A percentile compares a stretch with the other conserved stretches of the same genome.
phyloP scores from a whole-genome alignment of 2,888 invertebrate genomes.

The Barypeithes pellucidus region DNA sequence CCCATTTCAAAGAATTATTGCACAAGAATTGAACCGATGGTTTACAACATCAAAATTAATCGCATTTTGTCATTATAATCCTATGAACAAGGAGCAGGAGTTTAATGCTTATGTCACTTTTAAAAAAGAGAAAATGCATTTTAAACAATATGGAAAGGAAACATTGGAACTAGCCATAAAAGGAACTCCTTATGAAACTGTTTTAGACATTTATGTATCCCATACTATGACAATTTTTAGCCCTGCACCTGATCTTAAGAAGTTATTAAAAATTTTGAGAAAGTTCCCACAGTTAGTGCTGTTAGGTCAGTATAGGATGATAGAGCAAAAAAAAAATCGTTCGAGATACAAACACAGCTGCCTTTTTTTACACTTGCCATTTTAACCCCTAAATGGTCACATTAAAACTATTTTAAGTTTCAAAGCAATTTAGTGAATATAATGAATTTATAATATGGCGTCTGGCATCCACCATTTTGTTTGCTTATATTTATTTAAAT shows the following conservation, averaged over 20 bases:
- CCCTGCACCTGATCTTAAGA: slow-evolving; percentile 76
- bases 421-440: no score
- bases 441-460: no score
- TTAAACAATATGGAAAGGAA: slow-evolving; percentile 78
- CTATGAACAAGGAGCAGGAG: slow-evolving; percentile 78
- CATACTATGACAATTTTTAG: slow-evolving; percentile 82
- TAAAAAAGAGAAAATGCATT: slow-evolving; percentile 79
- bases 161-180: slow-evolving; percentile 79
- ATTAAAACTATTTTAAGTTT: no score
- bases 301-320: slow-evolving; percentile 77
- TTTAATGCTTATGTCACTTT: slow-evolving; percentile 78
- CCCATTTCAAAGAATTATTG: slow-evolving; percentile 82
- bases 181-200: slow-evolving; percentile 79
- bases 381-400: no score
- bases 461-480: no score
- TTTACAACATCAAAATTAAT: slow-evolving; percentile 82
- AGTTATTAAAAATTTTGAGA: slow-evolving; percentile 78
- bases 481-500: no score
- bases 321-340: no score
- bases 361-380: no score
- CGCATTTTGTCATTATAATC: slow-evolving; percentile 82
- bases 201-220: slow-evolving; percentile 78
- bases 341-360: no score
- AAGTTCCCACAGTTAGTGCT: slow-evolving; percentile 82
- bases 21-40: slow-evolving; percentile 81